Evolutionary conservation across 2,888 invertebrate genomes (phyloP).

Genomic region (Netelia fuscicornis): DNA sequence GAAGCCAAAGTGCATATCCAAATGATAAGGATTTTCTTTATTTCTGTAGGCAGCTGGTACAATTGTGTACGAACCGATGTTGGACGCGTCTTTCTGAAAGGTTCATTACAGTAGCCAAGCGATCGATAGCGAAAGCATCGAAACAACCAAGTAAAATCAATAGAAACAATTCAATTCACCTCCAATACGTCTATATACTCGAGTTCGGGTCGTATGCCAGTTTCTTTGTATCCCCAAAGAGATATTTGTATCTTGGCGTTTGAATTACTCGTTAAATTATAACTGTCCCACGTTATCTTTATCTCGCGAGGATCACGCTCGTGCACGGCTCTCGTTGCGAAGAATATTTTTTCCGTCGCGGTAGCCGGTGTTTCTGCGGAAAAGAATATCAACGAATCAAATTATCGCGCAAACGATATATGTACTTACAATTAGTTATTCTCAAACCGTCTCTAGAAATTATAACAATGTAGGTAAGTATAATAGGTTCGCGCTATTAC

Average conservation of each 20-base stretch:
- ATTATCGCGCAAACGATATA: background rate
- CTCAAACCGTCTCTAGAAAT: too few relatives aligned
- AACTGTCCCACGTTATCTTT: constrained; percentile 93
- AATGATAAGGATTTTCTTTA: constrained; percentile 89
- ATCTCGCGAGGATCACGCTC: constrained; percentile 91
- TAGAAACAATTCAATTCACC: constrained; percentile 78
- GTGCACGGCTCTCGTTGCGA: constrained; percentile 90
- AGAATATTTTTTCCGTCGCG: constrained; percentile 94
- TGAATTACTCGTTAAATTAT: constrained; percentile 93
- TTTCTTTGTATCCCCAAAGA: constrained; percentile 95
- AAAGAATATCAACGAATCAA: constrained; percentile 39
- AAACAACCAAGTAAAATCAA: background rate
- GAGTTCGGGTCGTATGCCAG: constrained; percentile 92
- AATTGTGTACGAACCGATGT: constrained; percentile 91
- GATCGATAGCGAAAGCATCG: too few relatives aligned
- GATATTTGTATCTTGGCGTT: constrained; percentile 93
- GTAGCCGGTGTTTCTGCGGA: constrained; percentile 93
- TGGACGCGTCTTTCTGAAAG: constrained; percentile 85
- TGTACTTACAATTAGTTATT: too few relatives aligned
- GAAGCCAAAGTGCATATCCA: constrained; percentile 94
- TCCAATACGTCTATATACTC: constrained; percentile 92
- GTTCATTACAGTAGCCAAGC: constrained; percentile 18
- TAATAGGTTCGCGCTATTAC: constrained; percentile 86
- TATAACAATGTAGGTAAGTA: too few relatives aligned
- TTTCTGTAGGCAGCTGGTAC: constrained; percentile 90